Evolutionary conservation across 2,797 vertebrate species (phyloP).

Genomic region (Oryzias sinensis): DNA sequence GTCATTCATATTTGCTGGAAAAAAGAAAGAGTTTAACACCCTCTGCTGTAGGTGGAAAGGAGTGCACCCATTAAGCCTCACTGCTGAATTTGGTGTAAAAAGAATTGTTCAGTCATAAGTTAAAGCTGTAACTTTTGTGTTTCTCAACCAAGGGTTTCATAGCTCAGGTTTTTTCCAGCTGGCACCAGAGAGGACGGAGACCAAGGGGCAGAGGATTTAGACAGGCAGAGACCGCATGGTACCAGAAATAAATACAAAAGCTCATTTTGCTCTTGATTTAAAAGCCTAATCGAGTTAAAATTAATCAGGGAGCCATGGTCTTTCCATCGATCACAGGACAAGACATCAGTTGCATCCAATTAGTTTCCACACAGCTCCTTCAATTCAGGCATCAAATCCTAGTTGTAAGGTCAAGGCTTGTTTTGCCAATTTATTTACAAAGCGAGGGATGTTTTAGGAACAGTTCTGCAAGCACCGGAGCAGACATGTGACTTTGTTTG

Average conservation of each 20-base stretch:
- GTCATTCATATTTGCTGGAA: no score
- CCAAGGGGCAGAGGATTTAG: slow-evolving; percentile 7
- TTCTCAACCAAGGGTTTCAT: slow-evolving; percentile 17
- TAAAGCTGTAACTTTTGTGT: slow-evolving; percentile 10
- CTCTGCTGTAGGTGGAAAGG: slow-evolving; percentile 42
- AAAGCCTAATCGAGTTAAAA: slow-evolving; percentile 60
- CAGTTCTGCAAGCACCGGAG: slow-evolving; percentile 30
- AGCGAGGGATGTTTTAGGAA: slow-evolving; percentile 5
- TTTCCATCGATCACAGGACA: slow-evolving; percentile 46
- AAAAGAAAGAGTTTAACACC: slow-evolving; percentile 11
- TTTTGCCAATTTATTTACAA: slow-evolving; percentile 17
- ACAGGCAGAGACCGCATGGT: slow-evolving; percentile 35
- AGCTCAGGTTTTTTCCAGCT: slow-evolving; percentile 21
- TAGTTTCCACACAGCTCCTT: slow-evolving; percentile 28
- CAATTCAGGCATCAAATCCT: slow-evolving; percentile 12
- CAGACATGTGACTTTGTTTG: slow-evolving; percentile 16
- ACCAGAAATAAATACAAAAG: slow-evolving; percentile 42
- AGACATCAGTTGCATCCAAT: slow-evolving; percentile 46
- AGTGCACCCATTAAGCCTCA: slow-evolving; percentile 21
- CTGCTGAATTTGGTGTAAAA: slow-evolving; percentile 5
- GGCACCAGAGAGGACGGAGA: slow-evolving; percentile 23
- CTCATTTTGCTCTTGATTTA: slow-evolving; percentile 36
- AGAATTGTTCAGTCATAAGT: slow-evolving; percentile 4
- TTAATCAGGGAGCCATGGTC: slow-evolving; percentile 51
- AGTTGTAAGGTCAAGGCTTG: slow-evolving; percentile 10